Conservation (phyloP, 2,797 vertebrate genomes). For the Xerus rutilus region DNA sequence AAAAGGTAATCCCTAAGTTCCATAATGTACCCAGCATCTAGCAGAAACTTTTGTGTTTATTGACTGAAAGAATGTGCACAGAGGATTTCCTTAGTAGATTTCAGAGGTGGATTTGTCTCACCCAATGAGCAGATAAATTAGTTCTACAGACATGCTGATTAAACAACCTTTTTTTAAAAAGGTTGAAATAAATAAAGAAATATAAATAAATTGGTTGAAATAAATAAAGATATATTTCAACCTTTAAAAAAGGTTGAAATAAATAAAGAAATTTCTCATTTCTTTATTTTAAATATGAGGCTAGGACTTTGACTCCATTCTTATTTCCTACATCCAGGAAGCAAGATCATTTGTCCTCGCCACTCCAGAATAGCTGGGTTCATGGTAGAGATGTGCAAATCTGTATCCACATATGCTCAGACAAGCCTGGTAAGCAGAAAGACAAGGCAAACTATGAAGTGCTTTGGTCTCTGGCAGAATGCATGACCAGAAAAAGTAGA, state of each 20-base stretch:
- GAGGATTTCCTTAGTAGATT: neutral
- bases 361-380: neutral
- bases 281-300: slow-evolving; percentile 43
- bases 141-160: neutral
- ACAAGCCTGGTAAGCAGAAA: neutral
- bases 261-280: neutral
- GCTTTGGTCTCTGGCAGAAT: slow-evolving; percentile 11
- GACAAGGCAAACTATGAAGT: neutral
- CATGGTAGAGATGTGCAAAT: neutral
- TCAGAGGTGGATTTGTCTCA: neutral
- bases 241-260: too few relatives aligned
- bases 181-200: too few relatives aligned
- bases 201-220: too few relatives aligned
- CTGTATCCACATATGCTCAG: neutral
- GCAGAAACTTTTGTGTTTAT: neutral
- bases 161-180: neutral
- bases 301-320: neutral
- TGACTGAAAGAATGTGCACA: neutral
- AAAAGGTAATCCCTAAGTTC: neutral
- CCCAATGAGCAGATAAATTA: neutral
- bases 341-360: neutral
- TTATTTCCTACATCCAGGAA: neutral
- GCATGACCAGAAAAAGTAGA: neutral
- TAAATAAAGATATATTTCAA: too few relatives aligned
- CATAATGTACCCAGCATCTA: neutral